Percentiles rank a stretch among this genome's conserved stretches.
These are phyloP conservation scores for Ctenochaetus hawaiiensis DNA, from an alignment of 2,797 vertebrate species.

Conservation along the genomic window DNA sequence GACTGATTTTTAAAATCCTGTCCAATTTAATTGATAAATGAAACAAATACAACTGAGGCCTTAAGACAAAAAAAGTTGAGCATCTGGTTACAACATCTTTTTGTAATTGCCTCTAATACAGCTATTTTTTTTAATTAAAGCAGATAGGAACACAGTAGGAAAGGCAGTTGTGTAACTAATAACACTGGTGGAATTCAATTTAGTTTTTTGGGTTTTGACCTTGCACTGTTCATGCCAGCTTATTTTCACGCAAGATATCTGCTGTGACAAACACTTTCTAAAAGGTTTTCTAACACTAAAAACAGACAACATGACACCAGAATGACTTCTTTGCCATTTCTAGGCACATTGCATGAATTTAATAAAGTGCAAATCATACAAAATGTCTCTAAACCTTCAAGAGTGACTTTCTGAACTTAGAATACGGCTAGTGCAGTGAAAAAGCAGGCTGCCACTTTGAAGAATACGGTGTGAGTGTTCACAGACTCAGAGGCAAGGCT, in stretches of 20 bases:
- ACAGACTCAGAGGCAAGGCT: conserved; percentile 52
- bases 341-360: conserved; percentile 81
- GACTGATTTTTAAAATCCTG: not conserved
- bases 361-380: conserved; percentile 84
- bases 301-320: conserved; percentile 51
- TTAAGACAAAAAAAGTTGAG: not conserved
- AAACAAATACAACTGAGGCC: not conserved
- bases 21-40: not conserved
- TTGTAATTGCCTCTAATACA: not conserved
- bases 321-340: conserved; percentile 47
- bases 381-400: conserved; percentile 65
- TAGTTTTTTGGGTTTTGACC: not conserved
- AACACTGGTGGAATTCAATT: not conserved
- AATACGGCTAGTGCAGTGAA: conserved; percentile 60
- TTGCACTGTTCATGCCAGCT: not conserved
- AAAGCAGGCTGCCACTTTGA: conserved; percentile 59
- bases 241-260: not conserved
- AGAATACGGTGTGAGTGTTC: conserved; percentile 27
- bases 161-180: not conserved
- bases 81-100: not conserved
- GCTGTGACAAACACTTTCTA: not conserved
- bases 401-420: conserved; percentile 48
- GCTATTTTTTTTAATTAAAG: not conserved
- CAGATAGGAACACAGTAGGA: not conserved
- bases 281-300: not conserved